A percentile compares a stretch with the other conserved stretches of the same genome.
These are phyloP conservation scores for Macrotrachela quadricornifera DNA, from an alignment of 1,140 invertebrate species.

Conservation along the genomic window DNA sequence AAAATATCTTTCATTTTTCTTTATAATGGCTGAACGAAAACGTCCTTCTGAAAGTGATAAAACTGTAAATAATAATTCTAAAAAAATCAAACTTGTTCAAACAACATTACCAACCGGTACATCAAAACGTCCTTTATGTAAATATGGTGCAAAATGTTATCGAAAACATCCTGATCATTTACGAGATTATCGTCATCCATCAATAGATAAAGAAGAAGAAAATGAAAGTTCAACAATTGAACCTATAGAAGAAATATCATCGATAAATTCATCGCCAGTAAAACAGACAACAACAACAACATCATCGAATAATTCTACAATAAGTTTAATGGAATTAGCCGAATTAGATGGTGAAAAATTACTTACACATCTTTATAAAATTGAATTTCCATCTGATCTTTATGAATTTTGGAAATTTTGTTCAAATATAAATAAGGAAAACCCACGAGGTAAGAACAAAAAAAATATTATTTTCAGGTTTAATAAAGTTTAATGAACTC, in stretches of 20 bases:
- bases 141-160: slow-evolving; percentile 57
- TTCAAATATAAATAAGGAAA: slow-evolving; percentile 37
- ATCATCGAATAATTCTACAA: too few relatives aligned
- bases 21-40: too few relatives aligned
- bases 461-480: slow-evolving; percentile 1
- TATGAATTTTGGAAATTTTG: slow-evolving; percentile 61
- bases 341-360: too few relatives aligned
- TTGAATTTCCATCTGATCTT: slow-evolving; percentile 70
- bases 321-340: too few relatives aligned
- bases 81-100: too few relatives aligned
- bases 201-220: slow-evolving; percentile 10
- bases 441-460: slow-evolving; percentile 38
- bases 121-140: slow-evolving; percentile 34
- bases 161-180: slow-evolving; percentile 55
- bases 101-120: too few relatives aligned
- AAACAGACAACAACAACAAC: too few relatives aligned
- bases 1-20: too few relatives aligned
- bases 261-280: too few relatives aligned
- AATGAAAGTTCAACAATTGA: not conserved
- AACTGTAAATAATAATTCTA: too few relatives aligned
- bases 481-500: too few relatives aligned
- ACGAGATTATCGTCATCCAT: slow-evolving; percentile 51
- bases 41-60: too few relatives aligned
- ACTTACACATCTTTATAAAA: slow-evolving; percentile 21
- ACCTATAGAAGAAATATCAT: not conserved